Base-by-base conservation (phyloP, 1,140 invertebrate genomes). In the Drosophila orena region DNA sequence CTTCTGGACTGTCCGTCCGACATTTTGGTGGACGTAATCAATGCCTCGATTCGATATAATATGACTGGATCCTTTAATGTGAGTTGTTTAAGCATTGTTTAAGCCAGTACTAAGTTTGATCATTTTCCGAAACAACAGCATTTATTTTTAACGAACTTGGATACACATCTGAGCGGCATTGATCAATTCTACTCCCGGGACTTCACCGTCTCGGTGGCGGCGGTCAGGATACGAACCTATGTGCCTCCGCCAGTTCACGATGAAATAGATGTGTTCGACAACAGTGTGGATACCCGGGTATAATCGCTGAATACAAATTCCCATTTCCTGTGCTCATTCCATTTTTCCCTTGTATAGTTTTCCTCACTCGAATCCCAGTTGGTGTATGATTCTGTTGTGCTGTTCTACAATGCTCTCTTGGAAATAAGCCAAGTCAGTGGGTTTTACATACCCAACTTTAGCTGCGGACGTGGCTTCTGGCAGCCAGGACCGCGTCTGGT, bases 1-100 rank as follows among this genome's bases (percentile, higher is more conserved):
- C 91, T 98, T 24, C 80, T 98, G 3, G 96, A 97, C 76, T 96
- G 96, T 66, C 86, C 93, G 0, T 92, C 93, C 0, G 93, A 95
- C 7, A 94, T 94, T 55, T 93, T 96, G 10, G 70, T 93, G 0
- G 86, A 93, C 2, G 92, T 96, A 17, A 38, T 92, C 1, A 81
- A 90, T 52, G 83, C 79, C 2, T 89, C 90, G 0, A 79, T 86
- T 6, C 50, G 30, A 5, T 91, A 65, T 14, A 92, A 91, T 55
- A 92, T 92, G 91, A 91, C 89, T 0, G 85, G 83, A 0, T 66
- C 90, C 3, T 91, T 92, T 44, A 91, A 91, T 73, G 91, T 92
- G 35, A 71, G 80, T 74, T 52, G 3, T 49, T 0, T 11, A 15
- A 8, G 5, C 11, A 10, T 46, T 22, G 5, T 14, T n/a, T 46